Evolutionary conservation across 2,113 vertebrate species (phyloP), one percentile per base, ranked within the genome.

Genomic region (Cochlearius cochlearius): DNA sequence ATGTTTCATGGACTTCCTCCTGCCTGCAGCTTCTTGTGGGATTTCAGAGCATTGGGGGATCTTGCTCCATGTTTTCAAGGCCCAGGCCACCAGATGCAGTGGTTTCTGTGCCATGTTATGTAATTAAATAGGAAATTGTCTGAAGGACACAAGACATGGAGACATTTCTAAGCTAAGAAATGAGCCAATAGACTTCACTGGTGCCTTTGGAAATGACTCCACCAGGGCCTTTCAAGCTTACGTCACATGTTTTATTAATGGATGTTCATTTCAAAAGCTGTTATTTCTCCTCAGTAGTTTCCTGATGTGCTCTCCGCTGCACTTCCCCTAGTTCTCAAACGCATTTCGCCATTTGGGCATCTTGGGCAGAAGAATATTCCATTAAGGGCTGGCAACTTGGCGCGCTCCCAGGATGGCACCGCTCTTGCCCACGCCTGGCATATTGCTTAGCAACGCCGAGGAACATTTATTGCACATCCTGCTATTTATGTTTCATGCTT

Each of bases 401-500:
- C 92, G 20, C 1, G 0, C 11, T 88, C 50, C 84, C 75, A 90
- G 74, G 72, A 87, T 47, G 81, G 68, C 84, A 77, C 60, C 11
- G 1, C 60, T 86, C 38, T 72, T 92, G 71, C 88, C 92, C 72
- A 87, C 88, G 77, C 49, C 75, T 91, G 74, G 88, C 53, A 64
- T 11, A 64, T 94, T 69, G 81, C 94, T 94, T 95, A 88, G 91
- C 96, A 97, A 95, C 95, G 16, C 74, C 0, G 0, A 74, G 38
- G 52, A 76, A 81, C 76, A 55, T 49, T 71, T 39, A 77, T 22
- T 95, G 66, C 94, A 96, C 78, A 94, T 88, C 50, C 69, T 81
- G 39, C 93, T 97, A 96, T 96, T 96, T 97, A 86, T 95, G 95
- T 72, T 87, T n/a, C 68, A 26, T 86, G 62, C 66, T 77, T 93